phyloP scores from a whole-genome alignment of 2,888 invertebrate species.

The Phengaris alcon region DNA sequence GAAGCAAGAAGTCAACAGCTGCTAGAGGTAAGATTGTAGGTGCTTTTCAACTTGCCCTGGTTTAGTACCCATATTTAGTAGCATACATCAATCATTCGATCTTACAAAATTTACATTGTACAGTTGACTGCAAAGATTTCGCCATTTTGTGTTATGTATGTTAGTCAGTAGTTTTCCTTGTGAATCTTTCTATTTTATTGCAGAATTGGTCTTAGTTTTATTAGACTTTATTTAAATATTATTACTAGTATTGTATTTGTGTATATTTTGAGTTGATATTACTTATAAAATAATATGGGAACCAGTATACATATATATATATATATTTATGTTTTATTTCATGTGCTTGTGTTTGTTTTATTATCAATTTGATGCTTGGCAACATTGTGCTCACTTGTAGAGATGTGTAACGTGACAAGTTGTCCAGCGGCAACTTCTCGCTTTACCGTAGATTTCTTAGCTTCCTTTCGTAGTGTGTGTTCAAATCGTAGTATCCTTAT shows the following conservation, averaged over 20 bases:
- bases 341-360: slow-evolving; percentile 77
- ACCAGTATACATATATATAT: slow-evolving; percentile 37
- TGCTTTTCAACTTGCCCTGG: slow-evolving; percentile 21
- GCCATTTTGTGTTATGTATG: neutral
- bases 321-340: slow-evolving; percentile 48
- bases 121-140: slow-evolving; percentile 1
- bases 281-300: slow-evolving; percentile 35
- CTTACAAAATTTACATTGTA: neutral
- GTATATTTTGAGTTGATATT: slow-evolving; percentile 23
- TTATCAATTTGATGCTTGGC: slow-evolving; percentile 80
- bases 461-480: slow-evolving; percentile 71
- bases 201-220: slow-evolving; percentile 7
- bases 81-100: neutral
- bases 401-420: slow-evolving; percentile 43
- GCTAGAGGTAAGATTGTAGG: slow-evolving; percentile 84
- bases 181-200: neutral
- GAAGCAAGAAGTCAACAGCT: slow-evolving; percentile 91
- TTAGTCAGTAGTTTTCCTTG: slow-evolving; percentile 5
- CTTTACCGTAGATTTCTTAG: slow-evolving; percentile 67
- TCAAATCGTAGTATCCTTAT: slow-evolving; percentile 54
- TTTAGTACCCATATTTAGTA: slow-evolving; percentile 17
- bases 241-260: slow-evolving; percentile 28
- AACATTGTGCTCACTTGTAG: slow-evolving; percentile 75
- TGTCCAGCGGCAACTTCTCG: slow-evolving; percentile 57
- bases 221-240: slow-evolving; percentile 28